Conservation (phyloP, 2,113 vertebrate genomes). For the Larimichthys crocea region DNA sequence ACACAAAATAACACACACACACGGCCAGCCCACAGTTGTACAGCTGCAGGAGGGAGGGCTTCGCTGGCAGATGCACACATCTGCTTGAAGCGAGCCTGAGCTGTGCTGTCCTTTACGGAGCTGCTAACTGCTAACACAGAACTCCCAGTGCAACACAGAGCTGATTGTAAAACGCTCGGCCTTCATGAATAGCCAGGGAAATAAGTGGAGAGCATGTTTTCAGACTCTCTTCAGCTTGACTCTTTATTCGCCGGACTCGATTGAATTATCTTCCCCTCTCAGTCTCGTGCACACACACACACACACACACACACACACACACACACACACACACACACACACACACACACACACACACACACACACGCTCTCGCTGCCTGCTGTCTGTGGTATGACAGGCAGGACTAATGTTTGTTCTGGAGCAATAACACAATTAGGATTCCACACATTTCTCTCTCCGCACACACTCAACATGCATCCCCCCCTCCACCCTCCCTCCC, state of each 20-base stretch:
- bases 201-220: slow-evolving; percentile 36
- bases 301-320: slow-evolving; percentile 5
- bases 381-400: slow-evolving; percentile 75
- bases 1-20: slow-evolving; percentile 14
- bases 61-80: slow-evolving; percentile 73
- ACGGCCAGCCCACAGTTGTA: slow-evolving; percentile 60
- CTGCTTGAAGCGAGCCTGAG: slow-evolving; percentile 56
- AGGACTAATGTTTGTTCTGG: slow-evolving; percentile 82
- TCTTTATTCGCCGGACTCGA: slow-evolving; percentile 60
- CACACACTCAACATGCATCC: slow-evolving; percentile 42
- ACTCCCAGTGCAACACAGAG: slow-evolving; percentile 46
- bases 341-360: slow-evolving; percentile 35
- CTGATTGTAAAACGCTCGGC: slow-evolving; percentile 44
- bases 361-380: slow-evolving; percentile 43
- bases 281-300: not conserved
- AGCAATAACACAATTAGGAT: slow-evolving; percentile 84
- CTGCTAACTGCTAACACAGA: slow-evolving; percentile 56
- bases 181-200: slow-evolving; percentile 26
- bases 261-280: slow-evolving; percentile 58
- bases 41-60: slow-evolving; percentile 72
- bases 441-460: slow-evolving; percentile 76
- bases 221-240: slow-evolving; percentile 41
- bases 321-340: not conserved
- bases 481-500: not conserved
- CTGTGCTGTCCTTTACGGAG: slow-evolving; percentile 40